Base-by-base conservation (phyloP, 2,113 vertebrate species). In the Lipophrys pholis region DNA sequence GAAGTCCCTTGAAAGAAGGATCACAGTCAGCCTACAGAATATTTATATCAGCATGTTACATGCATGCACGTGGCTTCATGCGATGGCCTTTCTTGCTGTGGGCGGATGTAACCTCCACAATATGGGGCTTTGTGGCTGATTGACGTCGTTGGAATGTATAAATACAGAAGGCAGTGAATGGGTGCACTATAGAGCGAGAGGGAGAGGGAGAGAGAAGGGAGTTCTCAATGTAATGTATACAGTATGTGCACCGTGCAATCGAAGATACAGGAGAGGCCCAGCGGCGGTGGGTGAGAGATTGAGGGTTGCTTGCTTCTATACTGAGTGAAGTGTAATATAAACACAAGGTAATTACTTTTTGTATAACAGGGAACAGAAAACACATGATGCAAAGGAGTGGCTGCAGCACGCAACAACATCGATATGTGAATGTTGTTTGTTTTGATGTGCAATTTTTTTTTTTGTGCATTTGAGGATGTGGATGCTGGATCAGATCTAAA, bases 91-190 rank as follows among this genome's bases (percentile, higher is more conserved):
- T 3, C 51, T 53, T 8, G 49, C 48, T 57, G 53, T 78, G 78
- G 81, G 84, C 5, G 49, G 82, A 81, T 75, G 21, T 84, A 45
- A 78, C 51, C 36, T 73, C 56, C 75, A 87, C 85, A 88, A 80
- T 78, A 61, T 57, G 64, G 5, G 42, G 41, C 83, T 88, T 86
- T 91, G 82, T 87, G 70, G 79, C 68, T 8, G n/a, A 11, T 69
- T 85, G 80, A 76, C 67, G 41, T 91, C 83, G 84, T 0, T 53
- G 74, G 74, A 85, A 89, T 82, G 72, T 84, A 73, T 83, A 76
- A 67, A 76, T 76, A 64, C 54, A 80, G 65, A 83, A 63, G 35
- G 59, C 46, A 46, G 52, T 70, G 52, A 83, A 78, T 64, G 69
- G 54, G 48, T 69, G 66, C 75, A 38, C 73, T 64, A 52, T 58